Evolutionary conservation across 1,140 invertebrate genomes (phyloP), one percentile per base, ranked within the genome.

Genomic region (Drosophila azteca): DNA sequence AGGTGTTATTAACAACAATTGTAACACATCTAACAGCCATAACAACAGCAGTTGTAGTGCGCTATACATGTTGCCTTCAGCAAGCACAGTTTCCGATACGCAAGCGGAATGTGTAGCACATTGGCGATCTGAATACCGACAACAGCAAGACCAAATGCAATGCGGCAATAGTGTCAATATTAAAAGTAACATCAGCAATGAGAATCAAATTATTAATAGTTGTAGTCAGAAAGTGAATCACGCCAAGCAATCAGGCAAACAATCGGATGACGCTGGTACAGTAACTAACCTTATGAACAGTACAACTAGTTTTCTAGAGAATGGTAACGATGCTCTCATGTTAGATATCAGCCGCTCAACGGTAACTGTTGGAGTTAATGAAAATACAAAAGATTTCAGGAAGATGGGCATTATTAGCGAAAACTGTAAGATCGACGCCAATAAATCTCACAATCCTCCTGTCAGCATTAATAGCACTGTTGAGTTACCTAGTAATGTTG

Each of bases 81-180:
- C 60, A 15, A 75, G 45, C 39, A 29, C 20, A 43, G 61, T 35
- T 3, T n/a, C 68, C 26, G 81, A 84, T 24, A 31, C 78, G 6
- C 73, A 81, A 63, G 8, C 55, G 6, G 80, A 76, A 29, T 49
- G 49, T 2, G 48, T 78, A 17, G 46, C 64, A 35, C 57, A 73
- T 46, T 87, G 80, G 82, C 70, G 67, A 24, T 53, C 73, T 24
- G 75, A 82, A 57, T 90, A 87, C 64, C 51, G 66, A 7, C 75
- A 76, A 6, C 73, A 84, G 31, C 58, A 70, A 8, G 31, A 64
- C 22, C 53, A 73, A 6, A 39, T 52, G 58, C 69, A 59, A 22
- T 20, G 58, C 35, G 44, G 55, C 41, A 45, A 57, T 39, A 65
- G 31, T 61, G 45, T 55, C 24, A 79, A 52, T 13, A 76, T 20